Evolutionary conservation across 1,140 invertebrate genomes (phyloP).

Genomic region (Neomicropteryx cornuta): DNA sequence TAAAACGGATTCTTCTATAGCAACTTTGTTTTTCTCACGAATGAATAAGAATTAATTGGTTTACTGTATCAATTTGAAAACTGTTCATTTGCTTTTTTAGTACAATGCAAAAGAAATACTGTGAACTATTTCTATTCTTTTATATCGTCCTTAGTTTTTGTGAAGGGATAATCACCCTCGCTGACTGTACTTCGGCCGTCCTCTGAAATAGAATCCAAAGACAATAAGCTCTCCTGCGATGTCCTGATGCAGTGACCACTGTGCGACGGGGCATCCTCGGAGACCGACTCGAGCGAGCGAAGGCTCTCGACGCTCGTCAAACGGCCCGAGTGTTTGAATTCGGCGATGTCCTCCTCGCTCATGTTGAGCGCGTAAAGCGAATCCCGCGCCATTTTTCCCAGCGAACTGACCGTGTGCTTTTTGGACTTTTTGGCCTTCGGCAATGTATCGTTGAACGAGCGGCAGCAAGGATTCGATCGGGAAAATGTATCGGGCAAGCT

Average conservation of each 20-base stretch:
- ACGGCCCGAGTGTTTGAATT: slow-evolving; percentile 29
- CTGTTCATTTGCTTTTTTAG: too few species aligned
- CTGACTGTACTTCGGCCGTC: slow-evolving; percentile 30
- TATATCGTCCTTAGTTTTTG: too few species aligned
- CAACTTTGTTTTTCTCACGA: too few species aligned
- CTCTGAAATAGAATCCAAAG: slow-evolving; percentile 33
- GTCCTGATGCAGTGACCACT: slow-evolving; percentile 27
- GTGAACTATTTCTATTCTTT: too few species aligned
- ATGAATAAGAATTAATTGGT: too few species aligned
- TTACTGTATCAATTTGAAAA: too few species aligned
- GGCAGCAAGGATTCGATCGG: slow-evolving; percentile 15
- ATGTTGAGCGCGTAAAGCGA: slow-evolving; percentile 34
- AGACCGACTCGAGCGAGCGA: slow-evolving; percentile 32
- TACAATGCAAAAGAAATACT: too few species aligned
- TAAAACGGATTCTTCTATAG: too few species aligned
- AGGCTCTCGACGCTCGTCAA: slow-evolving; percentile 34
- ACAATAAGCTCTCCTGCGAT: slow-evolving; percentile 36
- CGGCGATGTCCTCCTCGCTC: slow-evolving; percentile 34
- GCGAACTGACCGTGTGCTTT: slow-evolving; percentile 30
- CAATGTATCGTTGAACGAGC: slow-evolving; percentile 24
- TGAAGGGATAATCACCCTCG: too few species aligned
- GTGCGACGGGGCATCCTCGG: slow-evolving; percentile 33
- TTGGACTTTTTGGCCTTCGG: too few species aligned
- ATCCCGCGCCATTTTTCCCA: slow-evolving; percentile 35
- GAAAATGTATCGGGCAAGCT: slow-evolving; percentile 31